Percentiles rank a stretch among this genome's conserved stretches.
phyloP scores from a whole-genome alignment of 2,888 invertebrate species.

The Autographa pulchrina region DNA sequence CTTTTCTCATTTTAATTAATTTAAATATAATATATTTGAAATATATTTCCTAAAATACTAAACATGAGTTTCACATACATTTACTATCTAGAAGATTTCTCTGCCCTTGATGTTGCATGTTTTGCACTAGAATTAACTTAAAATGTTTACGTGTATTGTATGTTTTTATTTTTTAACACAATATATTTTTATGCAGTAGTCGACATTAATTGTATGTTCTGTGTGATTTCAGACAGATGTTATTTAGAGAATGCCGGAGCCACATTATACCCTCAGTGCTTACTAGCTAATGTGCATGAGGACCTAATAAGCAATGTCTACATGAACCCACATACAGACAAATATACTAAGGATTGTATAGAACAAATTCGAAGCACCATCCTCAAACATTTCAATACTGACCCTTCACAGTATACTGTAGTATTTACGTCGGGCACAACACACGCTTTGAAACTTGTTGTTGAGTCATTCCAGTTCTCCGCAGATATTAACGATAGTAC shows the following conservation, averaged over 20 bases:
- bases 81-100: conserved; percentile 35
- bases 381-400: conserved; percentile 95
- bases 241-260: conserved; percentile 98
- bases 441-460: conserved; percentile 94
- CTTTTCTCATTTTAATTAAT: no score
- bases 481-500: conserved; percentile 62
- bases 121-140: background rate
- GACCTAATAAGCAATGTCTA: conserved; percentile 93
- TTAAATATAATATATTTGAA: no score
- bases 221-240: conserved; percentile 89
- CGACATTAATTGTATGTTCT: no score
- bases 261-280: conserved; percentile 93
- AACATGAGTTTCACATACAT: no score
- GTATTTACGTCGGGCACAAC: conserved; percentile 99
- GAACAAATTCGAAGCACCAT: conserved; percentile 96
- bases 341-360: conserved; percentile 94
- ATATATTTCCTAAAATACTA: no score
- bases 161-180: conserved; percentile 1
- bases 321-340: conserved; percentile 97
- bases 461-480: conserved; percentile 93
- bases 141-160: conserved; percentile 1
- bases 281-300: conserved; percentile 91
- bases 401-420: conserved; percentile 94
- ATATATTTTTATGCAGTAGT: no score
- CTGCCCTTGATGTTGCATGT: conserved; percentile 34